phyloP scores from a whole-genome alignment of 35 echinoderm and acorn worm species.

The Stichopus chloronotus region DNA sequence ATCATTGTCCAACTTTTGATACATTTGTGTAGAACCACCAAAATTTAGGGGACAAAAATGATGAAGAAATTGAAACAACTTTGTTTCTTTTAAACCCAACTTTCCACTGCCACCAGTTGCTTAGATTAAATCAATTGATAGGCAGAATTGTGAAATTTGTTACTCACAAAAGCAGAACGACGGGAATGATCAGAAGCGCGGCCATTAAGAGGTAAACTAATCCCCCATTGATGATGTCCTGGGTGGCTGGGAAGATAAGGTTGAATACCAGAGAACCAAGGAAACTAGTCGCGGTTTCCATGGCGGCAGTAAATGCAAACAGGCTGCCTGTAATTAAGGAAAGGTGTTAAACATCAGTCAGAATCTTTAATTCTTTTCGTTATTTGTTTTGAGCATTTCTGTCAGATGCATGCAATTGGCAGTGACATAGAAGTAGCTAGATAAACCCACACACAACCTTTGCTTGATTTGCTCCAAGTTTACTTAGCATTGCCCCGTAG shows the following conservation, averaged over 20 bases:
- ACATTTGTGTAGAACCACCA: no score
- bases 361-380: neutral
- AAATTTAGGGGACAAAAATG: no score
- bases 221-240: constrained; percentile 77
- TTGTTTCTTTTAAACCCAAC: no score
- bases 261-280: constrained; percentile 89
- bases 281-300: constrained; percentile 76
- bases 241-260: constrained; percentile 77
- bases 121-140: no score
- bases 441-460: no score
- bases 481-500: no score
- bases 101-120: no score
- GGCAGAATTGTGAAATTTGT: neutral
- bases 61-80: no score
- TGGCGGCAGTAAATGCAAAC: constrained; percentile 80
- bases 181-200: constrained; percentile 63
- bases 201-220: constrained; percentile 92
- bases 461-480: no score
- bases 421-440: no score
- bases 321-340: constrained; percentile 74
- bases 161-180: constrained; percentile 85
- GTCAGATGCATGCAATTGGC: neutral
- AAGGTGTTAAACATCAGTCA: neutral
- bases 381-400: neutral
- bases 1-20: no score